Base-by-base conservation (phyloP, 2,888 invertebrate species). In the Osedax frankpressi region DNA sequence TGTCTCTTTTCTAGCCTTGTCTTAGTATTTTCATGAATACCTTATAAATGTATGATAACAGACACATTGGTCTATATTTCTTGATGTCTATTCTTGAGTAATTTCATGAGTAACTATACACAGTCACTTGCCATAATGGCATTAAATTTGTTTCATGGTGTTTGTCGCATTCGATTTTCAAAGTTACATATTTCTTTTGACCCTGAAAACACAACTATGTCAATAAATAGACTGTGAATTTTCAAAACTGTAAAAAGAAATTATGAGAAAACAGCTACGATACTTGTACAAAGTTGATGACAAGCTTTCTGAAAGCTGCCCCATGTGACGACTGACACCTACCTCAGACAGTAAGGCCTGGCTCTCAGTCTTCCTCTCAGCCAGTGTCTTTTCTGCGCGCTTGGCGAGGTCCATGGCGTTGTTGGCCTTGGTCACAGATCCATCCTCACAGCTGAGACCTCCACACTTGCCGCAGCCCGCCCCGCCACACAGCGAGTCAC, bases 401-500 rank as follows among this genome's bases (percentile, higher is more conserved):
- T 75, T 65, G 67, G 75, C 75, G 29, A 75, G 1, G 65, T 78
- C 76, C n/a, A 75, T 63, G 27, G 77, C 77, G n/a, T 70, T 68
- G 44, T 27, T 25, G 25, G 78, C 93, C 84, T 91, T 92, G 24
- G 92, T 92, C 27, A 93, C 89, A 1, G 95, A 92, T 11, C 95
- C 94, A 79, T 89, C 88, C 79, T 91, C 67, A 73, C 78, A 78
- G 30, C 76, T 77, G 25, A 76, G 63, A 62, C 81, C 82, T 72
- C 94, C 95, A 84, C 98, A 98, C 76, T 89, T 89, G 19, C 90
- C 91, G 83, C 96, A 96, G 0, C 93, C 93, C 19, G 95, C 97
- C 28, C 98, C 97, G 69, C 98, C 98, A 84, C 98, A 98, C 75
- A 94, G 88, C 44, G 86, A 84, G 82, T 94, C 93, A 83, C 95